Conservation (phyloP, 1,140 invertebrate species). For the Sitophilus oryzae region DNA sequence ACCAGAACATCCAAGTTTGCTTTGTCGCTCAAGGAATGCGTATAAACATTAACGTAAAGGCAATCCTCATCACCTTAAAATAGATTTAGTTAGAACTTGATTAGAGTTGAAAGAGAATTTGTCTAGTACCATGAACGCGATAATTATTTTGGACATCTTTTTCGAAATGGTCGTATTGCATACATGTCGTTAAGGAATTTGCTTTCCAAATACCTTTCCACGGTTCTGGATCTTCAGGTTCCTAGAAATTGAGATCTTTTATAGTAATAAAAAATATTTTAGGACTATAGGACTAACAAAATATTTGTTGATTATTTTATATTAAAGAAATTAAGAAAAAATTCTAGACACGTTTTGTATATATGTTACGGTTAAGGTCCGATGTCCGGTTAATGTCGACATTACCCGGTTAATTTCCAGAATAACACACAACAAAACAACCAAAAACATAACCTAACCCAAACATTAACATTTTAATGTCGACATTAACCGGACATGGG, state of each 20-base stretch:
- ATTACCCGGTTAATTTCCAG: too few species aligned
- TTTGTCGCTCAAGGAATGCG: conserved; percentile 33
- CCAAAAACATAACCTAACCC: too few species aligned
- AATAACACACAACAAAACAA: too few species aligned
- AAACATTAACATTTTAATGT: too few species aligned
- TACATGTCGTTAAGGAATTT: conserved; percentile 28
- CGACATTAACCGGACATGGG: too few species aligned
- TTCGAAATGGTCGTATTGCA: conserved; percentile 34
- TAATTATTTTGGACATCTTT: conserved; percentile 20
- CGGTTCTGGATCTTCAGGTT: conserved; percentile 29
- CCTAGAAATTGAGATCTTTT: conserved; percentile 19
- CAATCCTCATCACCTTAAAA: conserved; percentile 50
- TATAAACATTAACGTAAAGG: conserved; percentile 50
- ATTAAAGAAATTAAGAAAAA: too few species aligned
- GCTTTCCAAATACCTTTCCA: conserved; percentile 34
- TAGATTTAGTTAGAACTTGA: background rate
- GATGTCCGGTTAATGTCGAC: too few species aligned
- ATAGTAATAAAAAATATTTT: background rate
- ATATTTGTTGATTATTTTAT: too few species aligned
- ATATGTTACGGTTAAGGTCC: too few species aligned
- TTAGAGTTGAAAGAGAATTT: background rate
- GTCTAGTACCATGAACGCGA: conserved; percentile 30
- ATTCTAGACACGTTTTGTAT: too few species aligned
- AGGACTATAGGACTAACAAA: too few species aligned
- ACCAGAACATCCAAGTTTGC: conserved; percentile 46